phyloP scores from a whole-genome alignment of 2,888 invertebrate genomes.

The Drosophila atroscutellata region DNA sequence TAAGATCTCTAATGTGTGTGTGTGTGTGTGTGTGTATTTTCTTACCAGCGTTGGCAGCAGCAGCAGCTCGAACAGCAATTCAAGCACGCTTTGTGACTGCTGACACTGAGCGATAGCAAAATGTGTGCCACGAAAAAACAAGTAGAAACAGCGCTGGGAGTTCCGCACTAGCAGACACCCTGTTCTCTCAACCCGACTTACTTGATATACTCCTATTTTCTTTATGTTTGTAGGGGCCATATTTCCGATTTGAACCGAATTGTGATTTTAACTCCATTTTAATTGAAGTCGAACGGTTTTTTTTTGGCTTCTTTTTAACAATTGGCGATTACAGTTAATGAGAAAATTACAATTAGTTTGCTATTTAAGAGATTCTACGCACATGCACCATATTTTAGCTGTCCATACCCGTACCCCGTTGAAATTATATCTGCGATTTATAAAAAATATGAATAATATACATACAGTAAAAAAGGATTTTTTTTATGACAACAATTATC shows the following conservation, averaged over 20 bases:
- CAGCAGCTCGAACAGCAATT: constrained; percentile 21
- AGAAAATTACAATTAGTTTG: too few species aligned
- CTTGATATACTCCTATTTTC: not conserved
- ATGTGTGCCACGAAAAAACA: constrained; percentile 22
- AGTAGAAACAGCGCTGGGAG: not conserved
- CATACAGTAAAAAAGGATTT: not conserved
- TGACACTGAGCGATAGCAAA: constrained; percentile 17
- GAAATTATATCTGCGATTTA: not conserved
- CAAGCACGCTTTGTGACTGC: constrained; percentile 44
- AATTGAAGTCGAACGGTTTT: too few species aligned
- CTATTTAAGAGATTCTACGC: not conserved
- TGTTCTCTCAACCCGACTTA: not conserved
- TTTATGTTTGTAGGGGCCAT: not conserved
- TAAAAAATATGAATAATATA: too few species aligned
- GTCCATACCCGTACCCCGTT: not conserved
- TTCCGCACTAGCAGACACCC: not conserved
- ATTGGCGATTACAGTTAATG: too few species aligned
- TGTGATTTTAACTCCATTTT: too few species aligned
- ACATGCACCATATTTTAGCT: not conserved
- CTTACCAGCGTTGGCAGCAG: constrained; percentile 28
- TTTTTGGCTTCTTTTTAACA: too few species aligned
- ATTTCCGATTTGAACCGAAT: too few species aligned
- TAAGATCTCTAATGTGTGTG: constrained; percentile 12
- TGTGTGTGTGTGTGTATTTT: constrained; percentile 1
- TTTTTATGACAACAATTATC: constrained; percentile 21